Conservation (phyloP, 2,113 vertebrate genomes). For the Cottus gobio region DNA sequence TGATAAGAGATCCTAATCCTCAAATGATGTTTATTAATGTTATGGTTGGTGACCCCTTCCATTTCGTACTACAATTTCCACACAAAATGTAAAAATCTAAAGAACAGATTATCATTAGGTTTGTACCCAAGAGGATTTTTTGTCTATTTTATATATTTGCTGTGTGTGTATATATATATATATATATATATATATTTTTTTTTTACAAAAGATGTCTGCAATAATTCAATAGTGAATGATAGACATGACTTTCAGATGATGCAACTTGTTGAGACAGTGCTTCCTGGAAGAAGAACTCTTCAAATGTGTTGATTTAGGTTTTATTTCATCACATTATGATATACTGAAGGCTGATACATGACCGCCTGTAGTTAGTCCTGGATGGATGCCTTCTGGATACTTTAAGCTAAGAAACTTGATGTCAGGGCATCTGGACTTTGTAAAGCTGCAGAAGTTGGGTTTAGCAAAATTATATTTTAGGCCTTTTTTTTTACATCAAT, state of each 20-base stretch:
- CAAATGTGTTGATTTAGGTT: too few species aligned
- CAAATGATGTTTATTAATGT: not conserved
- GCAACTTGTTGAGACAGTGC: not conserved
- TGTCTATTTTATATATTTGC: not conserved
- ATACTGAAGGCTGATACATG: not conserved
- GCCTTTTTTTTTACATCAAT: not conserved
- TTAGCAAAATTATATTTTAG: not conserved
- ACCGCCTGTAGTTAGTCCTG: not conserved
- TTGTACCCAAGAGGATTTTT: not conserved
- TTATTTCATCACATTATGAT: not conserved
- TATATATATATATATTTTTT: too few species aligned
- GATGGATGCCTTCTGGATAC: not conserved
- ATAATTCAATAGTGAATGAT: not conserved
- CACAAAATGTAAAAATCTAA: not conserved
- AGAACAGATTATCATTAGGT: not conserved
- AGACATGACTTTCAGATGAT: not conserved
- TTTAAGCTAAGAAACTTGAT: not conserved
- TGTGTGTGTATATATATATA: too few species aligned
- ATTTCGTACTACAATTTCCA: not conserved
- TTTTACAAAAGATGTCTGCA: not conserved
- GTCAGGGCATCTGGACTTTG: conserved; percentile 4
- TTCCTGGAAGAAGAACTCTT: not conserved
- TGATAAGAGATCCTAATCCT: not conserved
- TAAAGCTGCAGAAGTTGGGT: not conserved
- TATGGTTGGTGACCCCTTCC: not conserved